Base-by-base conservation (phyloP, 2,113 vertebrate genomes). In the Pollimyrus isidori region DNA sequence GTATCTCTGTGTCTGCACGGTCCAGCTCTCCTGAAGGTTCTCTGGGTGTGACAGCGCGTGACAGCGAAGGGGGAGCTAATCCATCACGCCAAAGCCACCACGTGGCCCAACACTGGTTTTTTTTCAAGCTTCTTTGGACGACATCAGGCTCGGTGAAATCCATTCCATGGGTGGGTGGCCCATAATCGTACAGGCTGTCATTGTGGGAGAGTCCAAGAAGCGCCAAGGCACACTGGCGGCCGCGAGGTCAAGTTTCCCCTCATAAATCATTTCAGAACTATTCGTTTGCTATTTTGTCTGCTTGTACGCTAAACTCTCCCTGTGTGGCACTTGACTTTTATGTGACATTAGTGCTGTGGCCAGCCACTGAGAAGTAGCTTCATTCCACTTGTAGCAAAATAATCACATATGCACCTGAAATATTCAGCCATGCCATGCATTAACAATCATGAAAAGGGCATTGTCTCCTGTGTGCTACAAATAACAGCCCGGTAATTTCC, bases 1-100 rank as follows among this genome's bases (percentile, higher is more conserved):
- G 73, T 80, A 88, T 88, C 82, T 85, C 87, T 65, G 86, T 42
- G 35, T 86, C 50, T 45, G 58, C 56, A 88, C 53, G 56, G 56
- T 88, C 87, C 56, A 46, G 53, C 45, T 65, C n/a, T 62, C 87
- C 5, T 21, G 42, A 46, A 65, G 39, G 87, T 53, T 53, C 11
- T n/a, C 21, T 48, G n/a, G 56, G 87, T 62, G 56, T 80, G 73
- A 80, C 73, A 76, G 73, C 2, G 26, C 35, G 87, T 42, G 73
- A 76, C 73, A 80, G 73, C 73, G 0, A 80, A 80, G 35, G 30
- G 73, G 35, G 15, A 21, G 35, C 35, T 42, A 80, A 80, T 80
- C 35, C 73, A 80, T 80, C 35, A 42, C 17, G 2, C 35, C 11
- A 42, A 80, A 35, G 73, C 73, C 73, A 80, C 73, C 73, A 19